phyloP scores from a whole-genome alignment of 2,797 vertebrate species.

The Hypotaenidia okinawae region DNA sequence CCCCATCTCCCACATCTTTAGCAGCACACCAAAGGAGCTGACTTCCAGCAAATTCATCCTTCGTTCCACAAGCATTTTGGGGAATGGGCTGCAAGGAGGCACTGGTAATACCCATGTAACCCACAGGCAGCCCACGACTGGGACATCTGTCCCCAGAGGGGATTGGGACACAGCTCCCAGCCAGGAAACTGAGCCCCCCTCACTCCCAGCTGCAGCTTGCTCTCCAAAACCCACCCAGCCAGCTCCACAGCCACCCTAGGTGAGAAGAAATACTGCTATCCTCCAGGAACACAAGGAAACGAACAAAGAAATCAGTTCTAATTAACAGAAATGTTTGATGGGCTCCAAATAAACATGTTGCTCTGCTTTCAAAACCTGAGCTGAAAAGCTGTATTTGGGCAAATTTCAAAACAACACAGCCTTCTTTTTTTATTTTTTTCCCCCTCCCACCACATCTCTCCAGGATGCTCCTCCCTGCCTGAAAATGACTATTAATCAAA shows the following conservation, averaged over 20 bases:
- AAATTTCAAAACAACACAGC: constrained; percentile 43
- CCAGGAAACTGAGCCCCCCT: neutral
- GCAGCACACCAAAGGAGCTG: neutral
- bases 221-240: neutral
- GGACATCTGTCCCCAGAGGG: neutral
- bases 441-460: too few relatives aligned
- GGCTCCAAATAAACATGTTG: constrained; percentile 46
- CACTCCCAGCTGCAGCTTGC: neutral
- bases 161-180: neutral
- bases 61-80: neutral
- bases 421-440: neutral
- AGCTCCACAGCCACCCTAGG: neutral
- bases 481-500: neutral
- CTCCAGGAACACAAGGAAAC: neutral
- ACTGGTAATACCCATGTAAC: neutral
- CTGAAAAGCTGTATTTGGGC: constrained; percentile 51
- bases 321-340: constrained; percentile 51
- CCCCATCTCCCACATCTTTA: neutral
- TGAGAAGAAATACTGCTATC: neutral
- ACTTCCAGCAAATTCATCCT: neutral
- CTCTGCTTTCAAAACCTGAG: constrained; percentile 16
- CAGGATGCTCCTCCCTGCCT: too few relatives aligned
- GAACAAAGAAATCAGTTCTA: constrained; percentile 53
- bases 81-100: neutral
- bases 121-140: neutral